Evolutionary conservation across 2,797 vertebrate genomes (phyloP), one percentile per base, ranked within the genome.

Genomic region (Pseudocheirus occidentalis): DNA sequence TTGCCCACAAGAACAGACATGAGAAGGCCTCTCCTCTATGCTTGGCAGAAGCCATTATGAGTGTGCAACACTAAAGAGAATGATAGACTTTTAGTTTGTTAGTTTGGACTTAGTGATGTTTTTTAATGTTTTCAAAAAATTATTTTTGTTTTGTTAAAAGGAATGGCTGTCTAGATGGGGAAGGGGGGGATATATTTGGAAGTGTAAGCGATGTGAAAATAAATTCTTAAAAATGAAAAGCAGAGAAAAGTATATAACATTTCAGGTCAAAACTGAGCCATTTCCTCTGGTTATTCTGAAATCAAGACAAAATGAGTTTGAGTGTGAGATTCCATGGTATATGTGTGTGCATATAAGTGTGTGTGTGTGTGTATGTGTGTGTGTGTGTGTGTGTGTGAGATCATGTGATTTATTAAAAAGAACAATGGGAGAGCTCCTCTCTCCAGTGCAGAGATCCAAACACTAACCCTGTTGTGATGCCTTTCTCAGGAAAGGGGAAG

Each of bases 401-500:
- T 58, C 57, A 62, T 87, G 40, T 46, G 24, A 62, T 62, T 12
- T 62, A 34, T 62, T 46, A 46, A 24, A 27, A 46, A 87, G 40
- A 2, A 87, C 73, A 50, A 50, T 12, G 40, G 4, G 27, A 87
- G 9, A 87, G 46, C 73, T 81, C 40, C 18, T 81, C 24, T 50
- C 10, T 7, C 73, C 40, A 46, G 9, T 87, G 21, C 21, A 87
- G 24, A 87, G 50, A 27, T 87, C 40, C 73, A 87, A 87, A 87
- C 24, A 27, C 9, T 10, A 18, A 87, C 73, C n/a, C 94, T 16
- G 50, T 53, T 13, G 34, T 73, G 91, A 94, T 92, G 4, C 28
- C n/a, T 95, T 96, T 94, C 95, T 62, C 21, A 92, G 95, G 96
- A 96, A 94, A 57, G 40, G 53, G 57, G 92, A 50, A 58, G 54